Conservation (phyloP, 2,888 invertebrate genomes). For the Cremastinae sp. region DNA sequence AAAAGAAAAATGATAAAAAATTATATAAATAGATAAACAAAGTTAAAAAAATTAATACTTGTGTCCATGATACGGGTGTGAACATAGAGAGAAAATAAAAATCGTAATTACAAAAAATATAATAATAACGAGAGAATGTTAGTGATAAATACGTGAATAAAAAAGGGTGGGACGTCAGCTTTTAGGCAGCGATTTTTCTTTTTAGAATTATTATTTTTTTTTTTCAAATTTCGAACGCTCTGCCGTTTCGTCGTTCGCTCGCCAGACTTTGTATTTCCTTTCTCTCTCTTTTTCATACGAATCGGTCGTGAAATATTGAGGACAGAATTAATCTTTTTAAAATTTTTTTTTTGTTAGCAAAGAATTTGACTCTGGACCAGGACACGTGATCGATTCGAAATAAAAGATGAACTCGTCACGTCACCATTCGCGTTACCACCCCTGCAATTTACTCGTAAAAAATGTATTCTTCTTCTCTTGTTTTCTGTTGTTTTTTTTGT, state of each 20-base stretch:
- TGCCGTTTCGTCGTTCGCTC: constrained; percentile 52
- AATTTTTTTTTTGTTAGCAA: constrained; percentile 11
- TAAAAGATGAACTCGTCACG: constrained; percentile 68
- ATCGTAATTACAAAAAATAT: constrained; percentile 56
- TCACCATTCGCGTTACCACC: constrained; percentile 76
- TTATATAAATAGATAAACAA: constrained; percentile 58
- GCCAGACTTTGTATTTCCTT: constrained; percentile 29
- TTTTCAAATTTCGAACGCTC: constrained; percentile 24
- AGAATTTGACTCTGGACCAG: constrained; percentile 34
- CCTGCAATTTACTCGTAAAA: constrained; percentile 71
- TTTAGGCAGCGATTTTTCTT: constrained; percentile 56
- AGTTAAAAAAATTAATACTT: constrained; percentile 70
- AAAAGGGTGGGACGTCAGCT: constrained; percentile 68
- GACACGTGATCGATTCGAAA: constrained; percentile 34
- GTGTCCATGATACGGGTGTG: constrained; percentile 71
- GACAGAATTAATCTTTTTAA: background rate
- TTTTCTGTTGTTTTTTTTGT: constrained; percentile 59
- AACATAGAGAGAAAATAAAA: constrained; percentile 61
- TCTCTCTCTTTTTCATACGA: constrained; percentile 6
- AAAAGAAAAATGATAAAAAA: constrained; percentile 27
- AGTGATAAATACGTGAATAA: constrained; percentile 73
- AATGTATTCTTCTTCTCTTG: constrained; percentile 64
- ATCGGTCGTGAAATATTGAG: background rate
- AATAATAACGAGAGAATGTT: constrained; percentile 70
- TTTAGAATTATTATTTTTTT: too few relatives aligned